Evolutionary conservation across 2,888 invertebrate species (phyloP).

Genomic region (Parnassius mnemosyne): DNA sequence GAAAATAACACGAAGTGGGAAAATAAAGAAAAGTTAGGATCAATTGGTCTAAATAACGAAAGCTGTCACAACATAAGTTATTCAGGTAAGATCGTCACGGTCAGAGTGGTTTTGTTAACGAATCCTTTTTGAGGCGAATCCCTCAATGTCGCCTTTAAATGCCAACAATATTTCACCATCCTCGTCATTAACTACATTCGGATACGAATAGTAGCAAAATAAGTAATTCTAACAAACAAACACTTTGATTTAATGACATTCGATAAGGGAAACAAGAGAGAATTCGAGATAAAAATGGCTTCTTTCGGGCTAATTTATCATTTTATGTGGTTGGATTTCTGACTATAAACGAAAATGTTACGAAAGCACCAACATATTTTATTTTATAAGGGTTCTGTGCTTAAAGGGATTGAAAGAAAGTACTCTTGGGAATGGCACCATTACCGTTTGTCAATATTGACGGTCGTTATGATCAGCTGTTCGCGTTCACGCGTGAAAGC

Average conservation of each 20-base stretch:
- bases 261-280: conserved; percentile 39
- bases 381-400: conserved; percentile 8
- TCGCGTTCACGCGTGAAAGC: conserved; percentile 1
- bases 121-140: conserved; percentile 34
- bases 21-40: neutral
- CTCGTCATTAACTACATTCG: conserved; percentile 38
- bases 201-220: conserved; percentile 36
- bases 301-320: conserved; percentile 31
- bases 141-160: conserved; percentile 38
- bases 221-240: conserved; percentile 42
- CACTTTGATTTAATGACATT: conserved; percentile 41
- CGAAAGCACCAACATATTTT: conserved; percentile 8
- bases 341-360: conserved; percentile 2
- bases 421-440: conserved; percentile 18
- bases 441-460: conserved; percentile 24
- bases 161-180: conserved; percentile 37
- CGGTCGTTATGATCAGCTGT: conserved; percentile 16
- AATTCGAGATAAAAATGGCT: conserved; percentile 34
- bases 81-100: conserved; percentile 25
- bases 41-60: conserved; percentile 7
- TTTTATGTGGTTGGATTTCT: conserved; percentile 1
- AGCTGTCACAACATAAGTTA: conserved; percentile 24
- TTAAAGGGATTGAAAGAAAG: conserved; percentile 21
- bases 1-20: neutral
- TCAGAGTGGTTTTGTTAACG: conserved; percentile 34